Base-by-base conservation (phyloP, 2,888 invertebrate genomes). In the Hydraecia micacea region DNA sequence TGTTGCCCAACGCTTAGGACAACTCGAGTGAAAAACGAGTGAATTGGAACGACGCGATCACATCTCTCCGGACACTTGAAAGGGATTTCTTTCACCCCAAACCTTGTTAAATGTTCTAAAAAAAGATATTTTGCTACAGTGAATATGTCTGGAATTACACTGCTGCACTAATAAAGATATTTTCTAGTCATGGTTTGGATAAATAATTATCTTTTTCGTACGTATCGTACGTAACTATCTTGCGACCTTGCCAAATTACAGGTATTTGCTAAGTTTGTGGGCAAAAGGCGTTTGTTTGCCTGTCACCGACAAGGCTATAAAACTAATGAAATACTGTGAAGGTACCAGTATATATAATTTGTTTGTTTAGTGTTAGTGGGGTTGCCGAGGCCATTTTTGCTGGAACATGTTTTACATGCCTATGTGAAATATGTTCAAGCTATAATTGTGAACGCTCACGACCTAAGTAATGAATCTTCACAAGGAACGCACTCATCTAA, bases 41-140 rank as follows among this genome's bases (percentile, higher is more conserved):
- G 85, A 89, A 88, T 87, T 85, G 87, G 81, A 87, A 85, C 88
- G 78, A 78, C 84, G 78, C 82, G 84, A 85, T 80, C 85, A 83
- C 85, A 84, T 81, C 88, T 83, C 86, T 84, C 73, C 55, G 58
- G 65, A 80, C 81, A 84, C 89, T 88, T 85, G 73, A 88, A 84
- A 83, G n/a, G 74, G 77, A 81, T 85, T 78, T 82, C 70, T 81
- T 81, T 80, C 73, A 75, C 81, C 32, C 71, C 58, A 77, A 82
- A 78, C 65, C 82, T 80, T 70, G 73, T 78, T 69, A 77, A 80
- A 84, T 75, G 25, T 67, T 75, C 36, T 46, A 72, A 60, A 80
- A 81, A 77, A 74, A 75, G 9, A 66, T 52, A 52, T 52, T 74
- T 60, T 70, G 71, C 60, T 66, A 49, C 52, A 66, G 11, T 49